Percentiles rank a stretch among this genome's conserved stretches.
Evolutionary conservation across 2,888 invertebrate species (phyloP).

Genomic region (Cheilosia vernalis): DNA sequence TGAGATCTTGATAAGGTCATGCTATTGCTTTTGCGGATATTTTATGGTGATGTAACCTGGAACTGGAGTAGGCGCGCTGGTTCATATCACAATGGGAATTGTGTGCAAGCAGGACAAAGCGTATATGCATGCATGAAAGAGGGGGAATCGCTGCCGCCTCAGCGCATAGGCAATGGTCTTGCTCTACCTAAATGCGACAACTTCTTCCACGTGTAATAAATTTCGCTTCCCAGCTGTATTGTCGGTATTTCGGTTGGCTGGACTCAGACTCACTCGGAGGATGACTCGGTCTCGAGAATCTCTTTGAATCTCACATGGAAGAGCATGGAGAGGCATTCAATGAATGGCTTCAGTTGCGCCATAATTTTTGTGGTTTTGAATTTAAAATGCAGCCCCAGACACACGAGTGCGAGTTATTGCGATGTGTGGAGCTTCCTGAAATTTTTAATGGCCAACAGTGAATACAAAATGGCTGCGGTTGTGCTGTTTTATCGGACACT

Average conservation of each 20-base stretch:
- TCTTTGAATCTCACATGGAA: slow-evolving; percentile 53
- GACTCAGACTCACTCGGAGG: slow-evolving; percentile 15
- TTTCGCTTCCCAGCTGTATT: slow-evolving; percentile 69
- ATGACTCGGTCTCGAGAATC: slow-evolving; percentile 42
- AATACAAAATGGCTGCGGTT: slow-evolving; percentile 61
- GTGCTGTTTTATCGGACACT: slow-evolving; percentile 8
- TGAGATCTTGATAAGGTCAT: slow-evolving; percentile 71
- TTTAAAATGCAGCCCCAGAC: slow-evolving; percentile 68
- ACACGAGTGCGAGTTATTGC: slow-evolving; percentile 66
- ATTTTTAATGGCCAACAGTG: slow-evolving; percentile 64
- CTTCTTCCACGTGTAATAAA: slow-evolving; percentile 71
- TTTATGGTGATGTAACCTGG: slow-evolving; percentile 73
- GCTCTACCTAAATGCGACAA: slow-evolving; percentile 52
- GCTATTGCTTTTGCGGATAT: slow-evolving; percentile 69
- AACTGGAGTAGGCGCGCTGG: slow-evolving; percentile 73
- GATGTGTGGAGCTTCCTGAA: slow-evolving; percentile 72
- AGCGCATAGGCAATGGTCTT: not conserved
- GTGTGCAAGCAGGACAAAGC: slow-evolving; percentile 73
- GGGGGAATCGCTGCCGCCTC: slow-evolving; percentile 5
- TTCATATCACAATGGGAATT: slow-evolving; percentile 71
- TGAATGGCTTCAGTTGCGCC: slow-evolving; percentile 74
- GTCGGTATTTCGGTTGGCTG: slow-evolving; percentile 61
- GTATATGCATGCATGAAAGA: not conserved
- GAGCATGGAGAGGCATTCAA: slow-evolving; percentile 73
- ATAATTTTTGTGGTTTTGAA: slow-evolving; percentile 74